phyloP scores from a whole-genome alignment of 2,888 invertebrate genomes.

The Aphidius colemani region DNA sequence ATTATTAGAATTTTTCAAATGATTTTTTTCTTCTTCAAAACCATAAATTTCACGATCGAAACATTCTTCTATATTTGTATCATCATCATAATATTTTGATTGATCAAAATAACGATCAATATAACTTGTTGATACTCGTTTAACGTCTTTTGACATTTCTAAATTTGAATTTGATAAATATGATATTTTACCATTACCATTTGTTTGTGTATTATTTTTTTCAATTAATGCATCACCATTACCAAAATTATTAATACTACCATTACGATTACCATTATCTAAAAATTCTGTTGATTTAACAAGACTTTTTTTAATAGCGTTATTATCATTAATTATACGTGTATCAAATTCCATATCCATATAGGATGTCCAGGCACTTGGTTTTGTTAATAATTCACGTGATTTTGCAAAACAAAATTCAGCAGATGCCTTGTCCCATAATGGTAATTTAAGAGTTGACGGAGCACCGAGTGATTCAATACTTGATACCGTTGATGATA shows the following conservation, averaged over 20 bases:
- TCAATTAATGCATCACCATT: conserved; percentile 37
- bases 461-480: conserved; percentile 61
- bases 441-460: conserved; percentile 64
- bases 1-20: conserved; percentile 46
- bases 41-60: conserved; percentile 34
- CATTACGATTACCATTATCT: conserved; percentile 46
- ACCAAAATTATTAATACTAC: conserved; percentile 30
- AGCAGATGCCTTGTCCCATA: conserved; percentile 76
- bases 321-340: conserved; percentile 45
- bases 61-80: conserved; percentile 36
- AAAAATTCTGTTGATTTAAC: conserved; percentile 54
- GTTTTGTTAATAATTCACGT: conserved; percentile 70
- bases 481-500: conserved; percentile 60
- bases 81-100: conserved; percentile 51
- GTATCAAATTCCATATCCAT: conserved; percentile 54
- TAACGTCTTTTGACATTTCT: conserved; percentile 46
- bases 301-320: conserved; percentile 46
- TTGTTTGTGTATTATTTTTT: conserved; percentile 33
- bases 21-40: conserved; percentile 37
- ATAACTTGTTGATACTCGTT: conserved; percentile 55
- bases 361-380: conserved; percentile 58
- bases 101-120: conserved; percentile 57
- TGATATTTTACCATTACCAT: conserved; percentile 48
- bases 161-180: conserved; percentile 43
- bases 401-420: conserved; percentile 77